Percentiles rank a stretch among this genome's conserved stretches.
These are phyloP conservation scores for Stenichneumon culpator DNA, from an alignment of 2,888 invertebrate species.

Conservation along the genomic window DNA sequence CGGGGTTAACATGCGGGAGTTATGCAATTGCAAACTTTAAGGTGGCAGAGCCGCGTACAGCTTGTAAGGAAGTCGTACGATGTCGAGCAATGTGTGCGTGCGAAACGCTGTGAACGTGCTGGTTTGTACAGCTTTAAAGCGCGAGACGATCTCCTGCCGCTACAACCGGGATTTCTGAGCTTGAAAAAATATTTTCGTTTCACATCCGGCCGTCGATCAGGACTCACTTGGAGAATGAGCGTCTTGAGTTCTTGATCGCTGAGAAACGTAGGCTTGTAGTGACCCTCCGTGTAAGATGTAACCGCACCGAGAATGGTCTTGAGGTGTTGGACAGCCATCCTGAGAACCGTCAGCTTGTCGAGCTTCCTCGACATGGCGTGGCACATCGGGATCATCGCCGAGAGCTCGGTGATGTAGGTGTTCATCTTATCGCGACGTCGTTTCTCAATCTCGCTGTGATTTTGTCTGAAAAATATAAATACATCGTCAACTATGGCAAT, in stretches of 20 bases:
- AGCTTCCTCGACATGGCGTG: conserved; percentile 96
- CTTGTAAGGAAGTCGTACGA: conserved; percentile 71
- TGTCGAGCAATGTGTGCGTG: conserved; percentile 59
- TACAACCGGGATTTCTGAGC: neutral
- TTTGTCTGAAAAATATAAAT: conserved; percentile 89
- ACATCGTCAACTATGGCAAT: too few relatives aligned
- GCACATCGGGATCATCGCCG: conserved; percentile 97
- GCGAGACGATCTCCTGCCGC: neutral
- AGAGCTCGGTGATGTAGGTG: conserved; percentile 95
- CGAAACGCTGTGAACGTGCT: neutral
- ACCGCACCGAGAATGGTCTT: conserved; percentile 92
- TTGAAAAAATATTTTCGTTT: neutral
- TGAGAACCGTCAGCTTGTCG: conserved; percentile 95
- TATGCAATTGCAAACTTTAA: conserved; percentile 74
- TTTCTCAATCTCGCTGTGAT: conserved; percentile 98
- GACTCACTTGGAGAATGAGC: conserved; percentile 90
- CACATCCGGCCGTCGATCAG: conserved; percentile 14
- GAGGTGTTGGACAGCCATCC: conserved; percentile 97
- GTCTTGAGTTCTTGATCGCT: conserved; percentile 95
- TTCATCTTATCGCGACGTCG: conserved; percentile 98
- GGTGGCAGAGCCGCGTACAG: conserved; percentile 28
- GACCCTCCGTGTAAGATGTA: conserved; percentile 91
- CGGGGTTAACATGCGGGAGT: conserved; percentile 66
- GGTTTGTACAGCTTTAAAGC: conserved; percentile 1
- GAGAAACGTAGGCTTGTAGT: conserved; percentile 93